Conservation (phyloP, 2,113 vertebrate species). For the Desmodus rotundus region DNA sequence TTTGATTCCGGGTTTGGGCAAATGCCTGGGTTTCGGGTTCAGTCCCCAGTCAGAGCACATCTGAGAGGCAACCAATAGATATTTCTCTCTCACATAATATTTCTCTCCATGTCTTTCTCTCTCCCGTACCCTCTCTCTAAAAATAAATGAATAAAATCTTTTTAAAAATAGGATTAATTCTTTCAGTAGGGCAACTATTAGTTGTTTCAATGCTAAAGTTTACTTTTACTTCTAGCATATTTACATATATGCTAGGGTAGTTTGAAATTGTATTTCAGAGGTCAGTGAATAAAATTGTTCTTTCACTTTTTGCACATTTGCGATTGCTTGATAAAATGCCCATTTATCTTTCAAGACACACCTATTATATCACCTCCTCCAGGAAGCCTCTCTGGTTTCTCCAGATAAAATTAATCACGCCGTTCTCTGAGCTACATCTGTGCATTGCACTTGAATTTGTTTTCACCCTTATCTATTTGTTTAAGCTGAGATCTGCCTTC, state of each 20-base stretch:
- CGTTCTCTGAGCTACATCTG: background rate
- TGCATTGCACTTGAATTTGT: background rate
- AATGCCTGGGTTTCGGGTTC: no score
- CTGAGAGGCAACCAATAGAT: no score
- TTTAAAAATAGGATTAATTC: background rate
- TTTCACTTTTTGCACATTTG: background rate
- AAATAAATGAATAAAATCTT: no score
- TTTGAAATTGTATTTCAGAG: background rate
- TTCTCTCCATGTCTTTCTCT: no score
- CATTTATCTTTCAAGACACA: background rate
- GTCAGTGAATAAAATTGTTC: background rate
- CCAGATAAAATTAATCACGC: background rate
- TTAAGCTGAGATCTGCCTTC: background rate
- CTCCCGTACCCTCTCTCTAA: no score
- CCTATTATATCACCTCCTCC: background rate
- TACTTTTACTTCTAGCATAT: background rate
- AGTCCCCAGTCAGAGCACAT: no score
- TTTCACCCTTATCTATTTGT: background rate
- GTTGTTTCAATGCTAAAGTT: background rate
- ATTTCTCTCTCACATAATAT: no score
- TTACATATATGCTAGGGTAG: background rate
- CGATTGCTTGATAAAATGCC: background rate
- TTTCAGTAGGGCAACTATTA: background rate
- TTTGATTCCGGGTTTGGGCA: no score
- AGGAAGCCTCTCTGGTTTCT: background rate